Base-by-base conservation (phyloP, 2,888 invertebrate genomes). In the Apamea anceps region DNA sequence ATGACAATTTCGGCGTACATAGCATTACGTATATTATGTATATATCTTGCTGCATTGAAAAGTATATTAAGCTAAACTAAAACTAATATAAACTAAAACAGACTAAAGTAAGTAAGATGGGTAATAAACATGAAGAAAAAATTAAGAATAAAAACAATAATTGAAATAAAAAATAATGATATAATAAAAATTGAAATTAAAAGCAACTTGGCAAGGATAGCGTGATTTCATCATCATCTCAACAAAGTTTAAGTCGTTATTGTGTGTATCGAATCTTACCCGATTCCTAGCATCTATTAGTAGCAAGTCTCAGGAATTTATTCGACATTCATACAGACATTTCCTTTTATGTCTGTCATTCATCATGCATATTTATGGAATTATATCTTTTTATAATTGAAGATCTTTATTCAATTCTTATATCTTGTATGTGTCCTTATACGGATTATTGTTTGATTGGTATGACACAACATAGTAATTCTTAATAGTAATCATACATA, bases 331-430 rank as follows among this genome's bases (percentile, higher is more conserved):
- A 81, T 76, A 68, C 60, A 80, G 77, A 82, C 72, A 83, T 87
- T 84, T 84, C 84, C 84, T 89, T 87, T 81, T 86, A 81, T 42
- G 77, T 78, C 80, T 67, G n/a, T 68, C 72, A 48, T 88, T 67
- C 72, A 48, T 88, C 82, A 88, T 88, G 79, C 81, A 85, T 88
- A 85, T 89, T 88, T 81, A 89, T 89, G 71, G 76, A 83, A 81
- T 82, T 67, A 87, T 80, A 87, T 81, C 51, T 85, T 82, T 85
- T 78, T 80, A 84, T 80, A 84, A 87, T 85, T 78, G 79, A 83
- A 75, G 75, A 80, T 77, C 75, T 88, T 80, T 85, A 86, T 88
- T 86, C 77, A 78, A 85, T 85, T 80, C 80, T 79, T 83, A 54
- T 87, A 79, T 80, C 72, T 85, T 87, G 85, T 82, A 54, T 66